These are phyloP conservation scores for Caenorhabditis imperialis DNA, from an alignment of 2,888 invertebrate species.

Conservation along the genomic window DNA sequence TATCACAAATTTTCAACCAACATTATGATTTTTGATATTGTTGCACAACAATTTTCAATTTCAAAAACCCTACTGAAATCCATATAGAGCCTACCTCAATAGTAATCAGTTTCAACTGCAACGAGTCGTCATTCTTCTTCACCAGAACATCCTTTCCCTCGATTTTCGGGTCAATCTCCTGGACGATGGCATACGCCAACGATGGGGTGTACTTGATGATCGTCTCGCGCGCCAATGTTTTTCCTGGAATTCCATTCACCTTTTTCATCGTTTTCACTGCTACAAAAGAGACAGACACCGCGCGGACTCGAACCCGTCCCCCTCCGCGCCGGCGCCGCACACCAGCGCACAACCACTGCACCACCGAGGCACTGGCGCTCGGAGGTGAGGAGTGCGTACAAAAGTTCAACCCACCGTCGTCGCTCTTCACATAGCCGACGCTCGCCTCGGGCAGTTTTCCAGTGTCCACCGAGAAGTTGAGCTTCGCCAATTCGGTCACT, in stretches of 20 bases:
- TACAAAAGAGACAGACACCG: no score
- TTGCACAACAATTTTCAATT: neutral
- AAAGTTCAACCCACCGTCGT: slow-evolving; percentile 9
- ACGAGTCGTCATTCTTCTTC: slow-evolving; percentile 63
- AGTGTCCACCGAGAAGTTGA: slow-evolving; percentile 27
- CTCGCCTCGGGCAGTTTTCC: slow-evolving; percentile 38
- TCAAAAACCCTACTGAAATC: no score
- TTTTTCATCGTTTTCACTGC: no score
- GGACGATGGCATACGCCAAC: slow-evolving; percentile 71
- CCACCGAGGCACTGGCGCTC: no score
- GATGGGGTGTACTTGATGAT: slow-evolving; percentile 71
- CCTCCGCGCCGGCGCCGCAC: no score
- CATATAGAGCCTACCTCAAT: slow-evolving; percentile 61
- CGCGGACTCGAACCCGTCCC: no score
- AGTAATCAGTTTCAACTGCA: slow-evolving; percentile 69
- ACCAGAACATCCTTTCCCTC: slow-evolving; percentile 62
- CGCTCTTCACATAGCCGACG: slow-evolving; percentile 35
- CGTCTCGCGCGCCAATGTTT: slow-evolving; percentile 68
- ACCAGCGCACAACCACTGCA: no score
- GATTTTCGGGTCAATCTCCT: slow-evolving; percentile 51
- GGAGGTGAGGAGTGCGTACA: no score
- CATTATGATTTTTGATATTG: slow-evolving; percentile 1
- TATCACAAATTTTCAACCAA: neutral
- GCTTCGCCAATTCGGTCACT: slow-evolving; percentile 23
- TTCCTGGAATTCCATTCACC: slow-evolving; percentile 60